phyloP scores from a whole-genome alignment of 2,113 vertebrate genomes.

The Marmota flaviventris region DNA sequence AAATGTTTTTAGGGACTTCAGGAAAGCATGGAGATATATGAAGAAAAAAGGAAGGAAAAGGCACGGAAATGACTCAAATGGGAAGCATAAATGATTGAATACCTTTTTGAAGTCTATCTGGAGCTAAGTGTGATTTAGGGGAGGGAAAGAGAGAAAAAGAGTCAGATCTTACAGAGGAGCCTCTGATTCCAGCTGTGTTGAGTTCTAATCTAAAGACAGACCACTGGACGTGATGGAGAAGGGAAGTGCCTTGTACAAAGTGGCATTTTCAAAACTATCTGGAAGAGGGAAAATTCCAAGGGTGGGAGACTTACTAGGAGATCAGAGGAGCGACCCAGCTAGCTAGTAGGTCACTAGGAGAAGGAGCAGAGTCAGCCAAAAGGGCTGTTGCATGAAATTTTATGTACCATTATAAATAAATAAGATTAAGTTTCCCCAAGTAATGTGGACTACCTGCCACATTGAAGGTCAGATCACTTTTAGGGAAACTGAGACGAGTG shows the following conservation, averaged over 20 bases:
- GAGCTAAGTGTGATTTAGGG: background rate
- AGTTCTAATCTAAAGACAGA: background rate
- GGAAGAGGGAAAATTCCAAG: background rate
- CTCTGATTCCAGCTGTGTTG: background rate
- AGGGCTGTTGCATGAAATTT: background rate
- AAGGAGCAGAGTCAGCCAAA: background rate
- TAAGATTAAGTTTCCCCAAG: too few relatives aligned
- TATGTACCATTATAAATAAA: background rate
- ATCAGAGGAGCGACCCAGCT: fast-evolving
- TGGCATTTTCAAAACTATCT: background rate
- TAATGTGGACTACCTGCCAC: background rate
- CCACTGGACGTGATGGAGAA: background rate
- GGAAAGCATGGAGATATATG: background rate
- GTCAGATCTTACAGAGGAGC: background rate
- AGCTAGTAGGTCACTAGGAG: too few relatives aligned
- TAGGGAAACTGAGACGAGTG: background rate
- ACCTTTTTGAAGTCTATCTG: background rate
- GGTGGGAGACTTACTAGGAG: background rate
- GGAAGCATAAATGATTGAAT: background rate
- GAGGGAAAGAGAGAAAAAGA: background rate
- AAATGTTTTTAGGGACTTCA: background rate
- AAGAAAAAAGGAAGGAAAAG: background rate
- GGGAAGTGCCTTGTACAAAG: background rate
- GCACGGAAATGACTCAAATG: background rate
- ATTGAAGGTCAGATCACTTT: background rate